Evolutionary conservation across 2,113 vertebrate genomes (phyloP).

Genomic region (Pangasianodon hypophthalmus): DNA sequence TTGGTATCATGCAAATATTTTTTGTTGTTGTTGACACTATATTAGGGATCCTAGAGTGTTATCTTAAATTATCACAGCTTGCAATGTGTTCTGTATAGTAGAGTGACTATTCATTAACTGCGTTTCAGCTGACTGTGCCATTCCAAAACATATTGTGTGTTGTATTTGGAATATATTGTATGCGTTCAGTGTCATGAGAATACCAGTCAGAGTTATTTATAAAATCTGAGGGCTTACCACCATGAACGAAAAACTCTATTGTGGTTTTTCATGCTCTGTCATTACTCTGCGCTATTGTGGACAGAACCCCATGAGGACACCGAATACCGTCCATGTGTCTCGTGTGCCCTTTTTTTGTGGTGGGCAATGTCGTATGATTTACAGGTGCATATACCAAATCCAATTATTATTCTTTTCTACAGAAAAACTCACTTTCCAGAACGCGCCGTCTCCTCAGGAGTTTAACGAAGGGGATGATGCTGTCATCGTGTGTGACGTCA

Average conservation of each 20-base stretch:
- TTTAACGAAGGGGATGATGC: constrained; percentile 93
- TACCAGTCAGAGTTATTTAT: constrained; percentile 14
- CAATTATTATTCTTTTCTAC: constrained; percentile 42
- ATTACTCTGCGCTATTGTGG: constrained; percentile 4
- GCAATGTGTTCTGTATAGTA: background rate
- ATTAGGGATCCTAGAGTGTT: background rate
- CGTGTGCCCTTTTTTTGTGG: background rate
- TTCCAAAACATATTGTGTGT: background rate
- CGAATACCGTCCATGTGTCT: background rate
- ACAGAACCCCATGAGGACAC: constrained; percentile 2
- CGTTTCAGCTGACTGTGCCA: background rate
- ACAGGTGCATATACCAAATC: background rate
- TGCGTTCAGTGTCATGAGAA: background rate
- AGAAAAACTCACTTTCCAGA: constrained; percentile 96
- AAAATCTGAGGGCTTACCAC: constrained; percentile 14
- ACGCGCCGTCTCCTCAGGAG: constrained; percentile 88
- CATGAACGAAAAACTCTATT: background rate
- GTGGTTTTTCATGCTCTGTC: constrained; percentile 26
- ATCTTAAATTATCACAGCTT: background rate
- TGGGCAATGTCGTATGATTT: background rate
- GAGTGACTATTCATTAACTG: background rate
- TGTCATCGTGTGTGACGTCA: constrained; percentile 87
- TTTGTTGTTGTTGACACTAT: background rate
- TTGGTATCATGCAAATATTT: background rate
- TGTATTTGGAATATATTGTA: background rate